phyloP scores from a whole-genome alignment of 1,140 invertebrate genomes.

The Maniola jurtina region DNA sequence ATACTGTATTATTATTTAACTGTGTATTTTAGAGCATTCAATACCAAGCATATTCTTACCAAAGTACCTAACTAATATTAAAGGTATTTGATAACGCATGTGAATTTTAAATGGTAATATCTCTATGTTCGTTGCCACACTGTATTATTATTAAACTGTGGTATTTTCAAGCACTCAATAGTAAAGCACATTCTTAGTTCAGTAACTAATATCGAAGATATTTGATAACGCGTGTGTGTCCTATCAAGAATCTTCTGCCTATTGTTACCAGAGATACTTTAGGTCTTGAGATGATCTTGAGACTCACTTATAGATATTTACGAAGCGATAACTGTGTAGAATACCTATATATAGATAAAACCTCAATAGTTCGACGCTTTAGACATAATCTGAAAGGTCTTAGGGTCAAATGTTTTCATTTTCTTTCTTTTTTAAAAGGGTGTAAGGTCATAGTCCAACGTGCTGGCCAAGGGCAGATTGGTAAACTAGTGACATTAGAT shows the following conservation, averaged over 20 bases:
- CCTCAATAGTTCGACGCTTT: too few relatives aligned
- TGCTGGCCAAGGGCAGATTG: too few relatives aligned
- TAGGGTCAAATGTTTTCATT: too few relatives aligned
- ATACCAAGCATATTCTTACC: too few relatives aligned
- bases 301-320: background rate
- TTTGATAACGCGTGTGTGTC: constrained; percentile 39
- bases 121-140: background rate
- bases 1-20: too few relatives aligned
- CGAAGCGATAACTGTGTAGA: background rate
- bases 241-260: constrained; percentile 37
- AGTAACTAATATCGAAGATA: constrained; percentile 45
- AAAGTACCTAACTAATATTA: too few relatives aligned
- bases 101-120: background rate
- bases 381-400: too few relatives aligned
- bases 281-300: background rate
- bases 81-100: too few relatives aligned
- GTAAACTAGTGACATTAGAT: too few relatives aligned
- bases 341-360: background rate
- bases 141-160: background rate
- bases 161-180: background rate
- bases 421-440: too few relatives aligned
- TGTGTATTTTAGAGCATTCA: too few relatives aligned
- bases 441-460: too few relatives aligned
- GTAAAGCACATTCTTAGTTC: constrained; percentile 22
- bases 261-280: constrained; percentile 35